Evolutionary conservation across 2,888 invertebrate species (phyloP), one percentile per base, ranked within the genome.

Genomic region (Brenthis ino): DNA sequence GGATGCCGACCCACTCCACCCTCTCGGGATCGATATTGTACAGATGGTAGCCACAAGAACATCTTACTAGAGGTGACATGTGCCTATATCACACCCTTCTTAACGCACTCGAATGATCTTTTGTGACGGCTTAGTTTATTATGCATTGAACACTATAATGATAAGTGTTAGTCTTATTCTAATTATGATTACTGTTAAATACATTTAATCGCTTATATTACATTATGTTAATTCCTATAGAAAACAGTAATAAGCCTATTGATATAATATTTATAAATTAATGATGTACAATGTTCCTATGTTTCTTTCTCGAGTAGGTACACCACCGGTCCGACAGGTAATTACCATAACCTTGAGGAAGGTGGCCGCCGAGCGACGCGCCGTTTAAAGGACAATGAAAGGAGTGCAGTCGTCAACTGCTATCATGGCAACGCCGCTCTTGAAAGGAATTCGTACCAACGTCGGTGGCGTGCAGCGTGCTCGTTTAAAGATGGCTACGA

Each of bases 401-500:
- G 85, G 85, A 89, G 84, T 88, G 86, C 89, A 88, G 81, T 80
- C 83, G 81, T 81, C 86, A 78, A 77, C 76, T 76, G 75, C 78
- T 77, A 76, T 77, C 75, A 73, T 82, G 80, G 83, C 84, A 83
- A 82, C 86, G 82, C 80, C 79, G 83, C 79, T 84, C 84, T 85
- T 83, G 83, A 85, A 84, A 86, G 89, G 89, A 90, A 89, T 91
- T 89, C 88, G 86, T 88, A 86, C 86, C 85, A 85, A 84, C 86
- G 82, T 85, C 87, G 88, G 81, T 89, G 86, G 91, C 81, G 91
- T 90, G 91, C 85, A 84, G 80, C 85, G 88, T 82, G 90, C 87
- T 90, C 91, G 86, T 90, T 91, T 88, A 89, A 88, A 91, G 92
- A 93, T 93, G 92, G 88, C 89, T 87, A 85, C 91, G 91, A 93